These are phyloP conservation scores for Phrynocephalus vlangalii DNA, from an alignment of 2,797 vertebrate species.

Conservation along the genomic window DNA sequence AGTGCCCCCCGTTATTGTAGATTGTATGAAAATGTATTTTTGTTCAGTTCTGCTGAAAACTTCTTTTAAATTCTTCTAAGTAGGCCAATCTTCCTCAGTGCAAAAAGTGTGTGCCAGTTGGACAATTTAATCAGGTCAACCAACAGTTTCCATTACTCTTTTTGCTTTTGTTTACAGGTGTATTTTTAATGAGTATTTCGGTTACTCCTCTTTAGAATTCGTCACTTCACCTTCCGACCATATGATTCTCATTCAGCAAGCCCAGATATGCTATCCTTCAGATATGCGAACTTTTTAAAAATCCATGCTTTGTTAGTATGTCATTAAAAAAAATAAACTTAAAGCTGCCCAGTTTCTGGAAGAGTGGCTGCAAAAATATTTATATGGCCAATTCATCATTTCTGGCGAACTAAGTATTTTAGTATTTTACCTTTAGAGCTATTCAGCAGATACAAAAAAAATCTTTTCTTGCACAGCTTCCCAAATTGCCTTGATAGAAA, in stretches of 20 bases:
- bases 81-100: not conserved
- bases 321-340: slow-evolving; percentile 41
- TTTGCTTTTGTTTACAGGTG: slow-evolving; percentile 30
- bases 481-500: slow-evolving; percentile 13
- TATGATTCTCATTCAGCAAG: slow-evolving; percentile 8
- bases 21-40: not conserved
- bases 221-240: slow-evolving; percentile 37
- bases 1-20: not conserved
- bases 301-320: slow-evolving; percentile 47
- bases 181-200: slow-evolving; percentile 20
- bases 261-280: not conserved
- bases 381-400: slow-evolving; percentile 47
- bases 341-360: slow-evolving; percentile 54
- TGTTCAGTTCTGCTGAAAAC: not conserved
- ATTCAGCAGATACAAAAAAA: slow-evolving; percentile 46
- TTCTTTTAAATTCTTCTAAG: slow-evolving; percentile 9
- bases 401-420: slow-evolving; percentile 54
- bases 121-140: slow-evolving; percentile 19
- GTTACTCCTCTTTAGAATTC: slow-evolving; percentile 43
- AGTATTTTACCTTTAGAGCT: slow-evolving; percentile 56
- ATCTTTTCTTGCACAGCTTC: slow-evolving; percentile 42
- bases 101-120: not conserved
- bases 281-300: slow-evolving; percentile 6
- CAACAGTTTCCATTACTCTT: slow-evolving; percentile 30
- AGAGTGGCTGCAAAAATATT: slow-evolving; percentile 54